A percentile compares a stretch with the other conserved stretches of the same genome.
Evolutionary conservation across 2,888 invertebrate genomes (phyloP).

Genomic region (Meghimatium bilineatum): DNA sequence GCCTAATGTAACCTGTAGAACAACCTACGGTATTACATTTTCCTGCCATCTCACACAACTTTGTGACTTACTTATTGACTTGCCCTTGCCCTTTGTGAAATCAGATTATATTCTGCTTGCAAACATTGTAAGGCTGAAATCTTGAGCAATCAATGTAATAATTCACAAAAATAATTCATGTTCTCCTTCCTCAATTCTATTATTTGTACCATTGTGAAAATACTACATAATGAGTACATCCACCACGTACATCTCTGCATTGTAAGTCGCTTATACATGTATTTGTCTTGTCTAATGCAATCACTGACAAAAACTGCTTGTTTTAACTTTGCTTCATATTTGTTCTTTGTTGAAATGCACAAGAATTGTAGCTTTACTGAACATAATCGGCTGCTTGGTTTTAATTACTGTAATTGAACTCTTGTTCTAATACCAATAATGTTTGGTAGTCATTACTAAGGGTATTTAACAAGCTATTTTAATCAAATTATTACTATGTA

Average conservation of each 20-base stretch:
- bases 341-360: constrained; percentile 20
- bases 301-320: not conserved
- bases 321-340: constrained; percentile 7
- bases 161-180: not conserved
- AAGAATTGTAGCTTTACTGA: constrained; percentile 19
- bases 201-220: not conserved
- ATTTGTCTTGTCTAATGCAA: constrained; percentile 13
- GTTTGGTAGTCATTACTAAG: not conserved
- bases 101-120: too few relatives aligned
- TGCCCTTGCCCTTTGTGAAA: too few relatives aligned
- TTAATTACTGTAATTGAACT: not conserved
- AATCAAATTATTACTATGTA: not conserved
- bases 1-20: too few relatives aligned
- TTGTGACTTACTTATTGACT: too few relatives aligned
- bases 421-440: not conserved
- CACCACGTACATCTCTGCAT: not conserved
- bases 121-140: too few relatives aligned
- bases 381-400: not conserved
- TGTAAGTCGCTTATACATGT: not conserved
- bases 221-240: not conserved
- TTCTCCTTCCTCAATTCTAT: not conserved
- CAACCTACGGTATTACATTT: too few relatives aligned
- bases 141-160: not conserved
- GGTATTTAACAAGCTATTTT: not conserved
- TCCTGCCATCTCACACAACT: too few relatives aligned